Evolutionary conservation across 2,113 vertebrate species (phyloP), one percentile per base, ranked within the genome.

Genomic region (Tapirus terrestris): DNA sequence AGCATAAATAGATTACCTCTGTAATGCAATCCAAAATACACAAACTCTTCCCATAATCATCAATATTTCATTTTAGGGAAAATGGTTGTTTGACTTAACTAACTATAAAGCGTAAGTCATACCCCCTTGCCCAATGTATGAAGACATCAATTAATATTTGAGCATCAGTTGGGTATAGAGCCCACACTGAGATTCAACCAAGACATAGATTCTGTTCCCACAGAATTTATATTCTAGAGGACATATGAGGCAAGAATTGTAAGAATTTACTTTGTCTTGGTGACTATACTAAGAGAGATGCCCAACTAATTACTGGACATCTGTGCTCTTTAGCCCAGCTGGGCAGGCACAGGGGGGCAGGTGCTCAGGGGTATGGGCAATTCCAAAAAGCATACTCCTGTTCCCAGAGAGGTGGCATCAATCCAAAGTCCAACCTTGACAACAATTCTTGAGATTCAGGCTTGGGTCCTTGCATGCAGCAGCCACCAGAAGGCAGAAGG

Each of bases 1-100:
- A 94, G 53, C 91, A 89, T 95, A 93, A 97, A 92, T 89, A 97
- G 93, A 93, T 96, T 96, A 93, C 73, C 85, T 89, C 93, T 89
- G 31, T 60, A 93, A 89, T 96, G 72, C 31, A 90, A 90, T 93
- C 91, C 53, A 90, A 96, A 97, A 45, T 76, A 96, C 31, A 97
- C 83, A 90, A 86, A 89, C 45, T 93, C 51, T 89, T n/a, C 56
- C 31, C 51, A 80, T 73, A 88, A 94, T 96, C 70, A 96, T 77
- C 87, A 95, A 43, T 93, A 79, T 96, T 94, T 92, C 60, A 90
- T 90, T 92, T 84, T 95, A 93, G 70, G 87, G 70, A 92, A 83
- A 95, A n/a, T 82, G 45, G 39, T 95, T 73, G 56, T 79, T 95
- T 90, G 75, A 82, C 43, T 92, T 72, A 96, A 83, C 45, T 80